Conservation (phyloP, 2,113 vertebrate species). For the Circaetus cinerascens region DNA sequence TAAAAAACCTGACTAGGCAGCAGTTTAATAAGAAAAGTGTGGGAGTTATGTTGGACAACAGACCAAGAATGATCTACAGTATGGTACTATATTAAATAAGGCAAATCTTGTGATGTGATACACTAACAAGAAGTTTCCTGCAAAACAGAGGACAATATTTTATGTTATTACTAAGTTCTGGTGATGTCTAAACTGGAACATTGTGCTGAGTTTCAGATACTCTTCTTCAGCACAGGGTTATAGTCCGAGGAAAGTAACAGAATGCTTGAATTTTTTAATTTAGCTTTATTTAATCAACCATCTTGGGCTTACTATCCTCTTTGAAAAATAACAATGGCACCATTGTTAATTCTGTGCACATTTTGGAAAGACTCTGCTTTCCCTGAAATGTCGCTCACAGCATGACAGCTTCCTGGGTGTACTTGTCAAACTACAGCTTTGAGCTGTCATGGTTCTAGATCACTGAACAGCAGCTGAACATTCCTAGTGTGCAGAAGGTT, state of each 20-base stretch:
- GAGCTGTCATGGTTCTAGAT: conserved; percentile 75
- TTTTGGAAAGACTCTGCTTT: conserved; percentile 79
- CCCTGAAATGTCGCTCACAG: conserved; percentile 77
- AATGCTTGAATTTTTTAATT: background rate
- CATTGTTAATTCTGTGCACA: conserved; percentile 76
- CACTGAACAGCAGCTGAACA: conserved; percentile 80
- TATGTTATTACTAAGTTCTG: background rate
- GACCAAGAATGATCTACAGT: background rate
- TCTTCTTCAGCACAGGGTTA: background rate
- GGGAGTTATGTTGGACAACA: background rate
- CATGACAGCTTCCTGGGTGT: conserved; percentile 79
- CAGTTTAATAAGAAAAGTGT: background rate
- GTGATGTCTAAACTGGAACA: background rate
- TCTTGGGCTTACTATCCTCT: too few relatives aligned
- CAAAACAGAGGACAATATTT: background rate
- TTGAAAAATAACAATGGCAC: too few relatives aligned
- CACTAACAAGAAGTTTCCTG: background rate
- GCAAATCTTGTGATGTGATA: background rate
- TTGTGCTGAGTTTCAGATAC: background rate
- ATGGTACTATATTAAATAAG: background rate
- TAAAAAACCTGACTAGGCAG: background rate
- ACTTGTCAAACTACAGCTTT: conserved; percentile 74
- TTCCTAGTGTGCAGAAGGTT: conserved; percentile 81
- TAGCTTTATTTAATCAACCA: background rate
- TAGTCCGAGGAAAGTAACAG: background rate